phyloP scores from a whole-genome alignment of 2,113 vertebrate species.

The Chaetorhynchus papuensis region DNA sequence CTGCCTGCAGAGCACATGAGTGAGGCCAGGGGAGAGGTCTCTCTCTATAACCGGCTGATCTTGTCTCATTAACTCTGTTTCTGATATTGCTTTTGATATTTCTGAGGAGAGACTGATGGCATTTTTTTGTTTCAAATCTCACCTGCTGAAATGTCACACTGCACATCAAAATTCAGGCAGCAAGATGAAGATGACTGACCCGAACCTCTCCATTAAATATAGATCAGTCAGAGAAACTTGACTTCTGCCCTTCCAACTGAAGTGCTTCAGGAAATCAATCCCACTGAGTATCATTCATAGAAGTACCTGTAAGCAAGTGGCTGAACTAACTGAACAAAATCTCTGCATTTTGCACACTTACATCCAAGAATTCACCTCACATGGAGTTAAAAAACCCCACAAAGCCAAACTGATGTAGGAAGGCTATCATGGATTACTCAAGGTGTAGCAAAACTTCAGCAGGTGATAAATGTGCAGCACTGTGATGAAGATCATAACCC shows the following conservation, averaged over 20 bases:
- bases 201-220: background rate
- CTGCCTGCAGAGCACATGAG: background rate
- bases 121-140: background rate
- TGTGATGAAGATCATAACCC: background rate
- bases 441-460: background rate
- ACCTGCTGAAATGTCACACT: background rate
- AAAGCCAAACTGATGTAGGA: background rate
- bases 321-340: background rate
- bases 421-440: fast-evolving
- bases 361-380: background rate
- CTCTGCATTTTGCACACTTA: background rate
- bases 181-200: background rate
- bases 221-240: background rate
- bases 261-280: background rate
- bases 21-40: background rate
- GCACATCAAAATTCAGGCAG: background rate
- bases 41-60: background rate
- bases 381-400: background rate
- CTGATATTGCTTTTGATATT: background rate
- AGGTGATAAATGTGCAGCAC: background rate
- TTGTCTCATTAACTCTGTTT: background rate
- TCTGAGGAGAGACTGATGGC: background rate
- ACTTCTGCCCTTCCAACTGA: background rate
- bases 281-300: background rate
- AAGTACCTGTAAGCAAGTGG: background rate